A percentile compares a stretch with the other conserved stretches of the same genome.
Evolutionary conservation across 2,888 invertebrate genomes (phyloP).

Genomic region (Pediacus dermestoides): DNA sequence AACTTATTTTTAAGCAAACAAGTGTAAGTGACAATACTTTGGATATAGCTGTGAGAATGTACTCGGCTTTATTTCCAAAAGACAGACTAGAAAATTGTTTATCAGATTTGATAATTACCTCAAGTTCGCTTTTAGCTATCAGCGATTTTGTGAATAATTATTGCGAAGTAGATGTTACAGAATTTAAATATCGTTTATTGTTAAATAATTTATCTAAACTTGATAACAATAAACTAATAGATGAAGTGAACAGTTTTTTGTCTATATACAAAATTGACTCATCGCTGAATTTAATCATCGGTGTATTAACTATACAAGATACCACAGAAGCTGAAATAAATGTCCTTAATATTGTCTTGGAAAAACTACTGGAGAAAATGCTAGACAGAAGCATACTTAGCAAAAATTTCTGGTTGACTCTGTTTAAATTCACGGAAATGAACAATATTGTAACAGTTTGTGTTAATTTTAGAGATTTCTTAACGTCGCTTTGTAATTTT

Average conservation of each 20-base stretch:
- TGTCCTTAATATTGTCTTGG: slow-evolving; percentile 37
- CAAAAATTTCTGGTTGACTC: slow-evolving; percentile 43
- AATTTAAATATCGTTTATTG: slow-evolving; percentile 36
- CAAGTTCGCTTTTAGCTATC: slow-evolving; percentile 37
- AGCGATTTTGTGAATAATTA: slow-evolving; percentile 33
- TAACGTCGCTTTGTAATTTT: slow-evolving; percentile 47
- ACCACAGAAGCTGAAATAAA: slow-evolving; percentile 20
- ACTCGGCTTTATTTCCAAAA: slow-evolving; percentile 45
- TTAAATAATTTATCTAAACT: slow-evolving; percentile 36
- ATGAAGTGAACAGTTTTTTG: slow-evolving; percentile 36
- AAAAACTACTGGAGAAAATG: slow-evolving; percentile 41
- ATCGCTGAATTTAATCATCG: slow-evolving; percentile 38
- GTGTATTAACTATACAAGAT: slow-evolving; percentile 33
- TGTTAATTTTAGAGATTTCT: slow-evolving; percentile 42
- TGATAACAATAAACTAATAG: slow-evolving; percentile 32
- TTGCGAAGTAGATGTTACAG: slow-evolving; percentile 16
- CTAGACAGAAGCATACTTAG: slow-evolving; percentile 39
- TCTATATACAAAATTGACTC: slow-evolving; percentile 43
- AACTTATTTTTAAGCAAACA: slow-evolving; percentile 46
- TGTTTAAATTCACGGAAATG: slow-evolving; percentile 41
- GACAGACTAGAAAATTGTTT: slow-evolving; percentile 48
- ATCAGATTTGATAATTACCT: too few species aligned
- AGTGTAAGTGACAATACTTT: slow-evolving; percentile 39
- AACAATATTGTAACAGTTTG: slow-evolving; percentile 42
- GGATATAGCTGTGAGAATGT: slow-evolving; percentile 51